Conservation (phyloP, 2,888 invertebrate species). For the Toxonevra muliebris region DNA sequence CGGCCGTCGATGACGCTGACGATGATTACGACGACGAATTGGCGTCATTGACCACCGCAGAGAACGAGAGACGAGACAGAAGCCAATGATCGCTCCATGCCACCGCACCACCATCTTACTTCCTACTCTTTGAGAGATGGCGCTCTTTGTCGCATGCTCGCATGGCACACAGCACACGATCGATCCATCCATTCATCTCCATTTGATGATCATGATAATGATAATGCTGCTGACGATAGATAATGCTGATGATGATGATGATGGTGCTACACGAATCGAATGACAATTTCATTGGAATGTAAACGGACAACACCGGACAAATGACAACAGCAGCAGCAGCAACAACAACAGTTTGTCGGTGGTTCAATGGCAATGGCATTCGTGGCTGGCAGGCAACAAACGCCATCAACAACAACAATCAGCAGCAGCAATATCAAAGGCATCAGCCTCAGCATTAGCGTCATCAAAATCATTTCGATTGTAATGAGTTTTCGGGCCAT, state of each 20-base stretch:
- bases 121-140: too few species aligned
- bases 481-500: conserved; percentile 31
- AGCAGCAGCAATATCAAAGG: neutral
- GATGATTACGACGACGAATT: conserved; percentile 16
- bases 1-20: neutral
- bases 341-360: neutral
- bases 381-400: conserved; percentile 8
- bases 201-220: too few species aligned
- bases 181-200: too few species aligned
- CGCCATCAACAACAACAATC: neutral
- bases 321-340: conserved; percentile 32
- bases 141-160: too few species aligned
- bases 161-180: too few species aligned
- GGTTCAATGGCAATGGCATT: conserved; percentile 16
- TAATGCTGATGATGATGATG: neutral
- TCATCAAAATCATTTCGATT: conserved; percentile 8
- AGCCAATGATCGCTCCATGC: too few species aligned
- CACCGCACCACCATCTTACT: too few species aligned
- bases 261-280: conserved; percentile 27
- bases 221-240: neutral
- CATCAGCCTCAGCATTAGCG: neutral
- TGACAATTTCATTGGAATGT: conserved; percentile 45
- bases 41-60: conserved; percentile 7
- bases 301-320: conserved; percentile 40
- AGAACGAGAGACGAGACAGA: too few species aligned